A percentile compares a stretch with the other conserved stretches of the same genome.
These are phyloP conservation scores for Helicoverpa armigera DNA, from an alignment of 1,140 invertebrate species.

Conservation along the genomic window DNA sequence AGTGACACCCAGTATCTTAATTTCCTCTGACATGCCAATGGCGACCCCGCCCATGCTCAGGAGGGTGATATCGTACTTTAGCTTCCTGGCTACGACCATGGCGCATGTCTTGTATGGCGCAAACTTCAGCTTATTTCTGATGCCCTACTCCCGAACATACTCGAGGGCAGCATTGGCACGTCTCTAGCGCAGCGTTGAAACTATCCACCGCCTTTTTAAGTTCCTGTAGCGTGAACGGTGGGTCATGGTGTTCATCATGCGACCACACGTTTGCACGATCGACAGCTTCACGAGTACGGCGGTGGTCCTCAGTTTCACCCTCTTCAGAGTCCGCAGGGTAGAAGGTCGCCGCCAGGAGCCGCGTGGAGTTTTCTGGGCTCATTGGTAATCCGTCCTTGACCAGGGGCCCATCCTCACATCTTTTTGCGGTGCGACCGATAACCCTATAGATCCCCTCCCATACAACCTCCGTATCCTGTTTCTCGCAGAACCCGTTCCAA, in stretches of 20 bases:
- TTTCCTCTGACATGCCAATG: constrained; percentile 8
- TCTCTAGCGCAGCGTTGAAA: constrained; percentile 15
- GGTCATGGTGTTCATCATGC: too few relatives aligned
- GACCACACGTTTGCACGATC: background rate
- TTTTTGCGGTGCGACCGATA: background rate
- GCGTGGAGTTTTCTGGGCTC: too few relatives aligned
- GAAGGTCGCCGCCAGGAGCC: too few relatives aligned
- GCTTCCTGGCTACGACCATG: background rate
- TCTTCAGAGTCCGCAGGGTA: too few relatives aligned
- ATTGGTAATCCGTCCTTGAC: background rate
- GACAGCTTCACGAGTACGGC: background rate
- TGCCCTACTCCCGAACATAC: constrained; percentile 13
- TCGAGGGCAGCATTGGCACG: constrained; percentile 10
- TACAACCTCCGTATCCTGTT: constrained; percentile 9
- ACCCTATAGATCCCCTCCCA: background rate
- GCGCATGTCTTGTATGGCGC: background rate
- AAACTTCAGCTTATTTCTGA: background rate
- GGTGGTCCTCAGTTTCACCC: background rate
- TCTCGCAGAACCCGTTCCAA: constrained; percentile 43
- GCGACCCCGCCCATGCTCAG: background rate
- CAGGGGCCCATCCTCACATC: constrained; percentile 14
- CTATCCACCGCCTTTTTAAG: background rate
- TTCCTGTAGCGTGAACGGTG: background rate
- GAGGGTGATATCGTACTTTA: background rate
- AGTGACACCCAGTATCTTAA: constrained; percentile 45